phyloP scores from a whole-genome alignment of 2,888 invertebrate genomes.

The Carterocephalus palaemon region DNA sequence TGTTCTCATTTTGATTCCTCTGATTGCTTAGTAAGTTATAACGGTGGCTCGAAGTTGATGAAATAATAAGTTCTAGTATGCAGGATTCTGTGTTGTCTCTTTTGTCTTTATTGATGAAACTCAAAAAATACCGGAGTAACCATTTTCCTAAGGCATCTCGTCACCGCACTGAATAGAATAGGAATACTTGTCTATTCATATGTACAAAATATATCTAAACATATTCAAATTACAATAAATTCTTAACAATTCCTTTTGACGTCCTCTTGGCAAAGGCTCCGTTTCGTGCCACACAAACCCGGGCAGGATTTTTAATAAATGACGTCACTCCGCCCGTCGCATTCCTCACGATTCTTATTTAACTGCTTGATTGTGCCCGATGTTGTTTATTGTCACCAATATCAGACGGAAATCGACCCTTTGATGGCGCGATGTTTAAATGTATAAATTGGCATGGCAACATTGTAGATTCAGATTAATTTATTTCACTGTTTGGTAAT shows the following conservation, averaged over 20 bases:
- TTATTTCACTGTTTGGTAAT: no score
- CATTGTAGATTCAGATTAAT: no score
- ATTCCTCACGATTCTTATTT: slow-evolving; percentile 67
- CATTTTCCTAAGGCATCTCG: no score
- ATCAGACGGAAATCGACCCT: slow-evolving; percentile 43
- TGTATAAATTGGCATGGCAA: no score
- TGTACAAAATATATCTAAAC: background rate
- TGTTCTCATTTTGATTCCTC: no score
- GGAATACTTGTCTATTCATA: no score
- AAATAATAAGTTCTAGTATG: no score
- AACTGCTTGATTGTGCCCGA: slow-evolving; percentile 67
- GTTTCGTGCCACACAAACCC: slow-evolving; percentile 8
- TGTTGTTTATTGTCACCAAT: slow-evolving; percentile 72
- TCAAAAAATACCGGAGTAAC: no score
- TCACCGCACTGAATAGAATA: no score
- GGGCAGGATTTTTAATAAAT: slow-evolving; percentile 59
- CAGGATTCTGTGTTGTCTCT: no score
- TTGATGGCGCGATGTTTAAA: slow-evolving; percentile 4
- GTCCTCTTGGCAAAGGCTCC: slow-evolving; percentile 9
- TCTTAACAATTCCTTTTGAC: slow-evolving; percentile 19
- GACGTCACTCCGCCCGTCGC: slow-evolving; percentile 48
- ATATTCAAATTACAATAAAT: slow-evolving; percentile 2
- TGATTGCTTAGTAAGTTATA: no score
- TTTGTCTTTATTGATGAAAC: background rate
- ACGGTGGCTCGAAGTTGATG: no score